These are phyloP conservation scores for Cataglyphis cursor DNA, from an alignment of 2,888 invertebrate species.

Conservation along the genomic window DNA sequence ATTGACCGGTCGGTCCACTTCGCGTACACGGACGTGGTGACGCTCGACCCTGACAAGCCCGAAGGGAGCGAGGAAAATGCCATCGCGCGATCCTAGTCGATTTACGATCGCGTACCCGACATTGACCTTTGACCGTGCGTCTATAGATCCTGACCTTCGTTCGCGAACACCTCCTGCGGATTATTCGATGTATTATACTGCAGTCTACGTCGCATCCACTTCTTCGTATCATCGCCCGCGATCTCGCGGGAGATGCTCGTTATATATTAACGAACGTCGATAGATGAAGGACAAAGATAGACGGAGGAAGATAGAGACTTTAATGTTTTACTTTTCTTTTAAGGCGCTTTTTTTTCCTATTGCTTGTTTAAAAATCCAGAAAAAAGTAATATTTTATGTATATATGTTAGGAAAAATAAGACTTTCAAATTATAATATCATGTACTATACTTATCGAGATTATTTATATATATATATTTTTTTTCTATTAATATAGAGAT, in stretches of 20 bases:
- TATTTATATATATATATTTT: background rate
- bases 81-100: conserved; percentile 52
- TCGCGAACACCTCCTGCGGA: background rate
- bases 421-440: background rate
- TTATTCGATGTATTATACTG: background rate
- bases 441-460: background rate
- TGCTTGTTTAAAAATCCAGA: background rate
- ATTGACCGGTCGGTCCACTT: conserved; percentile 65
- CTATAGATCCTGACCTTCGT: conserved; percentile 40
- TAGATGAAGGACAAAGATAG: background rate
- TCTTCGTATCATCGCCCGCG: conserved; percentile 13
- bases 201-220: background rate
- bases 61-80: conserved; percentile 40
- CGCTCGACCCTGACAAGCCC: conserved; percentile 2
- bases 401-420: background rate
- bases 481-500: background rate
- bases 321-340: background rate
- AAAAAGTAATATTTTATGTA: background rate
- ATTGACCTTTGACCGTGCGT: conserved; percentile 67
- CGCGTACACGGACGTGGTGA: conserved; percentile 22
- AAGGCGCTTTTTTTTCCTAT: background rate
- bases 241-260: conserved; percentile 10
- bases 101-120: conserved; percentile 68
- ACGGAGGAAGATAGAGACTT: background rate
- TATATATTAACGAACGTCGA: conserved; percentile 18